Conservation (phyloP, 1,140 invertebrate genomes). For the Wiebesia pumilae region DNA sequence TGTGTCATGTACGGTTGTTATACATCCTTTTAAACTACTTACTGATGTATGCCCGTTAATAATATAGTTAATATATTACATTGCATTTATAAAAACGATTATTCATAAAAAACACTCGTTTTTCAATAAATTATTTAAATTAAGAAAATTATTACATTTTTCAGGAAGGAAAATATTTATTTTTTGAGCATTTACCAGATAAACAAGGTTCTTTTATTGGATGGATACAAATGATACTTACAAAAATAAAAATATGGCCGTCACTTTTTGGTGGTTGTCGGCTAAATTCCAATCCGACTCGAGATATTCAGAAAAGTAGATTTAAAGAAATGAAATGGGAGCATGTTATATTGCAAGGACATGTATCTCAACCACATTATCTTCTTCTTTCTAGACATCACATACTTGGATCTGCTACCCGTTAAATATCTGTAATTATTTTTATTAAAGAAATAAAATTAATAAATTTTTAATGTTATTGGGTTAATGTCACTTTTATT, state of each 20-base stretch:
- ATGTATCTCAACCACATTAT: conserved; percentile 62
- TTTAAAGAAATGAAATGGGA: conserved; percentile 62
- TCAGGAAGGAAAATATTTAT: conserved; percentile 67
- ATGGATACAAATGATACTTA: conserved; percentile 64
- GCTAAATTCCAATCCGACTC: conserved; percentile 61
- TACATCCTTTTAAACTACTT: no score
- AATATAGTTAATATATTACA: no score
- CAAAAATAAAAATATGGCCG: conserved; percentile 67
- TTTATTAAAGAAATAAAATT: background rate
- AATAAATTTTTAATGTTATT: conserved; percentile 10
- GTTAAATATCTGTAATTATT: conserved; percentile 53
- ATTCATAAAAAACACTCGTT: no score
- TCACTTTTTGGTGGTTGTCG: conserved; percentile 66
- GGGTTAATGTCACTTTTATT: no score
- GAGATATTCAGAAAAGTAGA: conserved; percentile 61
- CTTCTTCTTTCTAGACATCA: conserved; percentile 64
- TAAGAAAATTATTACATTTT: conserved; percentile 41
- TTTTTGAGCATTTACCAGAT: conserved; percentile 68
- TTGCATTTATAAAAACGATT: no score
- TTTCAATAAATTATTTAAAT: no score
- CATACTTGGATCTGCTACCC: conserved; percentile 63
- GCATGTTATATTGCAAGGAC: conserved; percentile 60
- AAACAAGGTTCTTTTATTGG: conserved; percentile 57
- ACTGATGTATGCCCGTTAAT: no score
- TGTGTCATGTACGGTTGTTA: no score